Base-by-base conservation (phyloP, 1,140 invertebrate genomes). In the Plectrocnemia conspersa region DNA sequence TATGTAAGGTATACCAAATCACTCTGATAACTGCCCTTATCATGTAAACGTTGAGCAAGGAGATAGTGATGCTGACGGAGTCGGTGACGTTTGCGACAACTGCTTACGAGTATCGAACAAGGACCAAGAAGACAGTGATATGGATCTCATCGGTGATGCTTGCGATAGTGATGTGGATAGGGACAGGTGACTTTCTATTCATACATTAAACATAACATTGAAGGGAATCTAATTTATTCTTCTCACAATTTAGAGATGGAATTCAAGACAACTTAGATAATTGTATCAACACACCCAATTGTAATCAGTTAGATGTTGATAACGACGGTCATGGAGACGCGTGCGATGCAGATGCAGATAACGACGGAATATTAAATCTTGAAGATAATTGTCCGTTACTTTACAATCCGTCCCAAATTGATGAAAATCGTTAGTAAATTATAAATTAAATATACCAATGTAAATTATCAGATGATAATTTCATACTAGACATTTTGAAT, bases 321-420 rank as follows among this genome's bases (percentile, higher is more conserved):
- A 68, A 70, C 15, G 87, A 89, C 70, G 85, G 82, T n/a, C 67
- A 67, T 52, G 86, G 88, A 2, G 85, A 91, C 68, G 84, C 78
- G 0, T 94, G 91, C 64, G 91, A 94, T 64, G 76, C 81, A n/a
- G 90, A 94, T 59, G 82, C 82, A 18, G 91, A 94, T 62, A 83
- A 83, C 41, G 91, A 93, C 66, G 79, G 80, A 0, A 74, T 94
- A 9, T 72, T 74, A 0, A 91, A 95, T 67, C 63, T 79, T 2
- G 71, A 71, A 6, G 91, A 95, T 66, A 94, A 95, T 65, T 96
- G 93, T 67, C 79, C 78, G 0, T 73, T 89, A 9, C 83, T 86
- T 2, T 80, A 81, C 40, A 95, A 94, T 71, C 82, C 85, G 0
- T 78, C 88, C 64, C 91, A 94, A 70, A 64, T 75, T 18, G 88